Evolutionary conservation across 2,113 vertebrate species (phyloP), one percentile per base, ranked within the genome.

Genomic region (Channa argus): DNA sequence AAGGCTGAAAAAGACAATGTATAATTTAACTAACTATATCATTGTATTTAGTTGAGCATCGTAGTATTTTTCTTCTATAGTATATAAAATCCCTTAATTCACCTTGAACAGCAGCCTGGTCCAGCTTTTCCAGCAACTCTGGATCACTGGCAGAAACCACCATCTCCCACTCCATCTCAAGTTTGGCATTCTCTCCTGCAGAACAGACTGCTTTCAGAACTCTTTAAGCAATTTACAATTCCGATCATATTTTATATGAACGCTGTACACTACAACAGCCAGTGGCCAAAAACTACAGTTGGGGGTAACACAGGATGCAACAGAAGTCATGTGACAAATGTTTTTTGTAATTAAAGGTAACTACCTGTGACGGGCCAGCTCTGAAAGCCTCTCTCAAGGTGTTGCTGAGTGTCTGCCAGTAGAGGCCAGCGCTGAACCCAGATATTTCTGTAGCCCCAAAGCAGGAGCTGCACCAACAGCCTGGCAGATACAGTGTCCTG

Each of bases 101-200:
- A 96, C 96, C 95, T 68, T 49, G 68, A 24, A 90, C 73, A 64
- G 94, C 92, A 39, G 94, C 95, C 10, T 85, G 56, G 60, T 59
- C 80, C 45, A 97, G 86, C 49, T 83, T 91, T 46, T 86, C 47
- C 53, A 94, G 89, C 63, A 96, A 84, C 65, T 91, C 71, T 8
- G 91, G 87, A 64, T 95, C 92, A 69, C 92, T 64, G 2, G 91
- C 94, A 12, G 87, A 87, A 69, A 96, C 33, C n/a, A 94, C 74
- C 9, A 91, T 38, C 5, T 37, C 89, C 77, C 73, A 92, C 11
- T 82, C 80, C 0, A 61, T n/a, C 67, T 86, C 45, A 38, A 63
- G 64, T 38, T 33, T 46, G 11, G 8, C 38, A 8, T 65, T 65
- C 12, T 83, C 58, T 43, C 59, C 85, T 89, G 44, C 41, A 61